Evolutionary conservation across 2,113 vertebrate genomes (phyloP).

Genomic region (Oplegnathus fasciatus): DNA sequence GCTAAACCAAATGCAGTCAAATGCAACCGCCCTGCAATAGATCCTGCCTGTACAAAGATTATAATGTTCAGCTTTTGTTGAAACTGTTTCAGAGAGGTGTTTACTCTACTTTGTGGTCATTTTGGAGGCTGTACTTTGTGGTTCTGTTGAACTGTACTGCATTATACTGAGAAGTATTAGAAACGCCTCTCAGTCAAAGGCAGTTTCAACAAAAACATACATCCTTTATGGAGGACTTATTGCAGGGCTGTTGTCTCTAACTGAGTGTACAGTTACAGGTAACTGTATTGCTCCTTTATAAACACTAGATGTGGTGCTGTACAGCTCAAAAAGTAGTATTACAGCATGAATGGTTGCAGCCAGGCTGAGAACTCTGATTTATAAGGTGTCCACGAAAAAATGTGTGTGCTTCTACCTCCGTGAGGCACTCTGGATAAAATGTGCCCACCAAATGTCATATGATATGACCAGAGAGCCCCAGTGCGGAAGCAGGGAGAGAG

Average conservation of each 20-base stretch:
- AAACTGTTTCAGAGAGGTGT: not conserved
- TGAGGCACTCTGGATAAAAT: constrained; percentile 51
- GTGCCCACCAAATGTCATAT: constrained; percentile 66
- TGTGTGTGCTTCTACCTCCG: constrained; percentile 8
- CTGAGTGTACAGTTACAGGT: not conserved
- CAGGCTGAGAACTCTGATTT: constrained; percentile 6
- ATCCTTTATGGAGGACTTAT: not conserved
- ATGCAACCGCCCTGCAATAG: not conserved
- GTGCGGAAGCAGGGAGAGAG: constrained; percentile 51
- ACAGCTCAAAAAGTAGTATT: not conserved
- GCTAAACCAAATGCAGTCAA: not conserved
- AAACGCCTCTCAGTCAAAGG: not conserved
- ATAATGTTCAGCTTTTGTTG: not conserved
- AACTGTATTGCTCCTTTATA: not conserved
- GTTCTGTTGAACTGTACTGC: not conserved
- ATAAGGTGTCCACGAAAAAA: constrained; percentile 8
- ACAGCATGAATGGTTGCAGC: not conserved
- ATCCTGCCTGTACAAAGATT: not conserved
- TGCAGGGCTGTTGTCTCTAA: not conserved
- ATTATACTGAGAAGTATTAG: not conserved
- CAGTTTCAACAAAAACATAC: not conserved
- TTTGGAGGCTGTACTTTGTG: not conserved
- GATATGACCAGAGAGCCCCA: constrained; percentile 65
- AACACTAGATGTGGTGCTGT: not conserved
- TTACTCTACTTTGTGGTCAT: not conserved